Evolutionary conservation across 2,113 vertebrate genomes (phyloP).

Genomic region (Rynchops niger): DNA sequence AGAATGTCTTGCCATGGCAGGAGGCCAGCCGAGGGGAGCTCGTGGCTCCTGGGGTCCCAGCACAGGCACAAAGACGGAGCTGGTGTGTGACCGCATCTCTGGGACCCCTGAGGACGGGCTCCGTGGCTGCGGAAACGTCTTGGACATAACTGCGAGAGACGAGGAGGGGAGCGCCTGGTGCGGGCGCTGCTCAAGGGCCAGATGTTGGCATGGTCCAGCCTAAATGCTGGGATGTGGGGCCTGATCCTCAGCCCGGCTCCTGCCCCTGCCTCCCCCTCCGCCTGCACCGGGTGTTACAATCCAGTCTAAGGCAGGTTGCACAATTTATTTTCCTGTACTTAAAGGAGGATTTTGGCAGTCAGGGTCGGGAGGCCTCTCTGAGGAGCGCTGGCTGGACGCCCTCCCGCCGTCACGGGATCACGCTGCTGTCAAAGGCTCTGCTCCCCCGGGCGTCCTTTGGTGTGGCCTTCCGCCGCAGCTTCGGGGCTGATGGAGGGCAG

Average conservation of each 20-base stretch:
- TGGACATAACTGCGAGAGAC: rapidly evolving
- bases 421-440: neutral
- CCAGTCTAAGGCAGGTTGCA: conserved; percentile 38
- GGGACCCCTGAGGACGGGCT: neutral
- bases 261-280: neutral
- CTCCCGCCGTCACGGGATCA: neutral
- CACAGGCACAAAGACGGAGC: neutral
- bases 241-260: neutral
- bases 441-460: neutral
- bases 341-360: conserved; percentile 49
- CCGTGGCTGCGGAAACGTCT: neutral
- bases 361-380: conserved; percentile 47
- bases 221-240: rapidly evolving
- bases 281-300: neutral
- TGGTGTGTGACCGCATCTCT: neutral
- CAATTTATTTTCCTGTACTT: conserved; percentile 57
- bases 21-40: neutral
- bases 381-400: neutral
- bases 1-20: neutral
- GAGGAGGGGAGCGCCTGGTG: neutral
- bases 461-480: neutral
- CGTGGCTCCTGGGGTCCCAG: neutral
- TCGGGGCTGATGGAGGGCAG: neutral
- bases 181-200: neutral
- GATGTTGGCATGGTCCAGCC: neutral